Evolutionary conservation across 2,888 invertebrate genomes (phyloP).

Genomic region (Timandra comae): DNA sequence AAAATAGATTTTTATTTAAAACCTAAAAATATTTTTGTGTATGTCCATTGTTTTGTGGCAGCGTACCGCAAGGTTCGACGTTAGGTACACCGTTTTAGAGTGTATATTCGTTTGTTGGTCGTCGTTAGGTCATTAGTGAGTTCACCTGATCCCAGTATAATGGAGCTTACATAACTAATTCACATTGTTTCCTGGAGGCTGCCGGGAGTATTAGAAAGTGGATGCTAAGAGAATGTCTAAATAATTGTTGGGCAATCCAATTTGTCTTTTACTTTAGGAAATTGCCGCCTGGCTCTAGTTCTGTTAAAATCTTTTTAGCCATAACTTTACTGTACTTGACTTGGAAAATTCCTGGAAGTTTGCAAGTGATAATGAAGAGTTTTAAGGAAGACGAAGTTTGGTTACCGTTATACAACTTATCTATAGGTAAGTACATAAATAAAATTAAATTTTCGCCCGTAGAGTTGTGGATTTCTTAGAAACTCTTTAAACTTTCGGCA

Average conservation of each 20-base stretch:
- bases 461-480: too few relatives aligned
- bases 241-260: slow-evolving; percentile 20
- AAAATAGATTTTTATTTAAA: slow-evolving; percentile 10
- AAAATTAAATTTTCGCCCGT: too few relatives aligned
- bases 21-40: slow-evolving; percentile 23
- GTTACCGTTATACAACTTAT: too few relatives aligned
- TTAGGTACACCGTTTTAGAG: slow-evolving; percentile 26
- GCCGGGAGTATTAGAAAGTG: slow-evolving; percentile 42
- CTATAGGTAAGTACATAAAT: too few relatives aligned
- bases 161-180: slow-evolving; percentile 45
- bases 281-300: neutral
- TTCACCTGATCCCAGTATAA: slow-evolving; percentile 46
- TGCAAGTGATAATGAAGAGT: too few relatives aligned
- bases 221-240: slow-evolving; percentile 27
- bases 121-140: slow-evolving; percentile 21
- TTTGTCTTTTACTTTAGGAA: neutral
- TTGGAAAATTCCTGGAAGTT: too few relatives aligned
- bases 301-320: too few relatives aligned
- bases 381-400: too few relatives aligned
- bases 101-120: slow-evolving; percentile 25
- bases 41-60: slow-evolving; percentile 24
- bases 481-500: too few relatives aligned
- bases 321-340: too few relatives aligned
- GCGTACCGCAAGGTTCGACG: slow-evolving; percentile 28
- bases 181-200: slow-evolving; percentile 40